A percentile compares a stretch with the other conserved stretches of the same genome.
Evolutionary conservation across 1,140 invertebrate genomes (phyloP).

Genomic region (Diorhabda elongata): DNA sequence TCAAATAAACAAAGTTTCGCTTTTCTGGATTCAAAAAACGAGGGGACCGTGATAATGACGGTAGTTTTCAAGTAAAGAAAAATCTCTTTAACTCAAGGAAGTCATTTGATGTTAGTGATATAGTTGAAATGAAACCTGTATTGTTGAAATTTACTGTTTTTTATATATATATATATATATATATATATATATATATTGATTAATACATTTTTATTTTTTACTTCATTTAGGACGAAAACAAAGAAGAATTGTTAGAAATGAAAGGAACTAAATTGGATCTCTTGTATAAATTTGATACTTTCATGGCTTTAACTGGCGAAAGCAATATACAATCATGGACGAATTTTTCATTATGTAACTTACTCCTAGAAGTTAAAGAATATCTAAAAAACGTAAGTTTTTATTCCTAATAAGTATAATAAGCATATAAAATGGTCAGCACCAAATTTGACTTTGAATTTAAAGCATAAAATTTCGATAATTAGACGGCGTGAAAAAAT

Average conservation of each 20-base stretch:
- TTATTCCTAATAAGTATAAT: not conserved
- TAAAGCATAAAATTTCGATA: not conserved
- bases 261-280: slow-evolving; percentile 7
- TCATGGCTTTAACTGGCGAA: slow-evolving; percentile 19
- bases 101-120: too few relatives aligned
- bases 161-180: too few relatives aligned
- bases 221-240: not conserved
- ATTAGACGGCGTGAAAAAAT: not conserved
- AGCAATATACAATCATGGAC: slow-evolving; percentile 24
- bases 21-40: too few relatives aligned
- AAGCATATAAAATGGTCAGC: not conserved
- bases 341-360: slow-evolving; percentile 28
- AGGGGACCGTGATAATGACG: too few relatives aligned
- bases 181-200: too few relatives aligned
- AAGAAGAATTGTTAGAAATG: not conserved
- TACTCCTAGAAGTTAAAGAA: slow-evolving; percentile 26
- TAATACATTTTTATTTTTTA: too few relatives aligned
- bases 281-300: slow-evolving; percentile 34
- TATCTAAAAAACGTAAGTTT: slow-evolving; percentile 28
- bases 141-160: too few relatives aligned
- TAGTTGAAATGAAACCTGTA: too few relatives aligned
- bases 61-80: too few relatives aligned
- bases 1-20: too few relatives aligned
- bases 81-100: too few relatives aligned
- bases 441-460: slow-evolving; percentile 6